These are phyloP conservation scores for Limnephilus auricula DNA, from an alignment of 2,888 invertebrate species.

Conservation along the genomic window DNA sequence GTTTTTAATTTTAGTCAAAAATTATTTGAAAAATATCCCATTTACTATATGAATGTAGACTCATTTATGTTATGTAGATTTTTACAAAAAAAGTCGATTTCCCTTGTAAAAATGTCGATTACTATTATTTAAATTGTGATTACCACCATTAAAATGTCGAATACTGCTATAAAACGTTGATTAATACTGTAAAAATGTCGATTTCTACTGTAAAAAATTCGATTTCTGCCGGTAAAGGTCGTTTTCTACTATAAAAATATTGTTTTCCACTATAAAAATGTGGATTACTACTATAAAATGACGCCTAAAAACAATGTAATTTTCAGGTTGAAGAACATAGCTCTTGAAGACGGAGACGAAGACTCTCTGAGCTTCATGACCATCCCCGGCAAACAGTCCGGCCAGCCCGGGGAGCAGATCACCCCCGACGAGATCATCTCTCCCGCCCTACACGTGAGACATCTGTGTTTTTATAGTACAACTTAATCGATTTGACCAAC, in stretches of 20 bases:
- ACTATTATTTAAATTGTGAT: neutral
- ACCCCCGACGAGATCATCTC: constrained; percentile 88
- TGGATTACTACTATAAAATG: neutral
- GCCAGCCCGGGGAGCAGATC: constrained; percentile 77
- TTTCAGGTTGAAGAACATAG: constrained; percentile 87
- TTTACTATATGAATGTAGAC: too few species aligned
- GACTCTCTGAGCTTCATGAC: constrained; percentile 79
- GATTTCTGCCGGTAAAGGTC: too few species aligned
- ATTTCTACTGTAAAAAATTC: neutral
- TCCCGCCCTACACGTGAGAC: constrained; percentile 84
- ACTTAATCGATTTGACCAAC: neutral
- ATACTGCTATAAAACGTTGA: neutral
- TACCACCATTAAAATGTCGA: too few species aligned
- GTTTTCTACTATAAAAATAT: neutral
- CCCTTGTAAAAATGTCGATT: neutral
- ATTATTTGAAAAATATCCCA: too few species aligned
- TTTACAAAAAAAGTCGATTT: too few species aligned
- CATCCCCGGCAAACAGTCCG: constrained; percentile 75
- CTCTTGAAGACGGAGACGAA: constrained; percentile 93
- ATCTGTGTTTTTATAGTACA: neutral
- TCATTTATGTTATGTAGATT: too few species aligned
- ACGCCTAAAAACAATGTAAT: neutral
- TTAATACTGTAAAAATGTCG: neutral
- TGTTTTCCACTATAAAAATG: neutral
- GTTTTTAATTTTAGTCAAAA: too few species aligned